Base-by-base conservation (phyloP, 1,140 invertebrate genomes). In the Drosophila biarmipes region DNA sequence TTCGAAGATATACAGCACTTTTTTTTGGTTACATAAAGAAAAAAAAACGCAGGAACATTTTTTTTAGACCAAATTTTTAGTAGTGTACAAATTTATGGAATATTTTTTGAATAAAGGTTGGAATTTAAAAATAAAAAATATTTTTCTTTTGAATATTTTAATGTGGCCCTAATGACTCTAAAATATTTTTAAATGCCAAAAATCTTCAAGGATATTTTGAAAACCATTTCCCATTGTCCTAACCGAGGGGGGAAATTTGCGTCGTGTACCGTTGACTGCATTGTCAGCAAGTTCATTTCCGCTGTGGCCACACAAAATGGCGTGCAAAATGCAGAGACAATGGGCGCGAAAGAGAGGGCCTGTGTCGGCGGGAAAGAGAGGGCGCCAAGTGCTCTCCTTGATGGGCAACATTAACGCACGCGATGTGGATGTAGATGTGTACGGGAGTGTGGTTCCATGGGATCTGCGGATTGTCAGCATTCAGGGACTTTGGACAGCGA, bases 251-350 rank as follows among this genome's bases (percentile, higher is more conserved):
- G 14, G 21, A 14, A 15, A n/a, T 12, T 42, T 40, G 6, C 10
- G 8, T 29, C 27, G 40, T 40, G 38, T 48, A 54, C 45, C 51
- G 29, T 67, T 35, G 62, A n/a, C 40, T 55, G 66, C 66, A 69
- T 55, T 69, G 67, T 71, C 67, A 69, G 67, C 64, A 56, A 54
- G 64, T 71, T 71, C 67, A 56, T 71, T 69, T 71, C 64, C 67
- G 67, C 67, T 48, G 64, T 69, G 67, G 67, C 64, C 67, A 69
- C 64, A 69, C 67, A 69, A 56, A 69, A 69, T 69, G 63, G 67
- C 67, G 67, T 69, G 67, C 67, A 48, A 69, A 71, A 69, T 56
- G 67, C 27, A 48, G 56, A 69, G 56, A 56, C 49, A 54, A 38
- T 49, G 59, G 24, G 17, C 19, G 17, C 45, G 21, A 38, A 4